Percentiles rank a stretch among this genome's conserved stretches.
phyloP scores from a whole-genome alignment of 1,140 invertebrate genomes.

The Pemphigus obesinymphae region DNA sequence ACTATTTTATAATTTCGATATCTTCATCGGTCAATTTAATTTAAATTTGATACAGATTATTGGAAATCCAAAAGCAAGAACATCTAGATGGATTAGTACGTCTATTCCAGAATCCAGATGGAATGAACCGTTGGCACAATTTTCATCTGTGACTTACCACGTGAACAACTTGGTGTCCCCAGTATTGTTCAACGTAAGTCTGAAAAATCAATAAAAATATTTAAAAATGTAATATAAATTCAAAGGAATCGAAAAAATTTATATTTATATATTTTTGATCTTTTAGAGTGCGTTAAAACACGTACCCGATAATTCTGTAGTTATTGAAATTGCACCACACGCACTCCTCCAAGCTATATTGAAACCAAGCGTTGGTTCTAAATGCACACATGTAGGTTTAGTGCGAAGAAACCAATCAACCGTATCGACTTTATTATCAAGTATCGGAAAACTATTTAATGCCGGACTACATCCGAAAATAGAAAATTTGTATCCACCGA shows the following conservation, averaged over 20 bases:
- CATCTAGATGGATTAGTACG: constrained; percentile 59
- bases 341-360: constrained; percentile 51
- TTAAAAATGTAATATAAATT: too few species aligned
- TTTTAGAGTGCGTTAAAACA: constrained; percentile 66
- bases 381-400: constrained; percentile 24
- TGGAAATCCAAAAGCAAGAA: constrained; percentile 54
- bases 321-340: constrained; percentile 62
- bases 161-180: constrained; percentile 63
- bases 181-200: constrained; percentile 46
- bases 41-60: constrained; percentile 52
- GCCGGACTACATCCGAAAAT: constrained; percentile 61
- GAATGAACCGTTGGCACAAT: constrained; percentile 52
- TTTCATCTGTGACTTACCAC: constrained; percentile 62
- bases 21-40: too few species aligned
- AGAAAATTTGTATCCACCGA: constrained; percentile 58
- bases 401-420: constrained; percentile 26
- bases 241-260: neutral
- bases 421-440: constrained; percentile 15
- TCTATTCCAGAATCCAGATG: constrained; percentile 57
- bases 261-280: neutral
- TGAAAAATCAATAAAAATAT: neutral
- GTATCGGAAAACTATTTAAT: constrained; percentile 57
- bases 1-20: neutral
- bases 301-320: constrained; percentile 73
- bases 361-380: constrained; percentile 32